A percentile compares a stretch with the other conserved stretches of the same genome.
phyloP scores from a whole-genome alignment of 2,888 invertebrate species.

The Oxyteleia sp. region DNA sequence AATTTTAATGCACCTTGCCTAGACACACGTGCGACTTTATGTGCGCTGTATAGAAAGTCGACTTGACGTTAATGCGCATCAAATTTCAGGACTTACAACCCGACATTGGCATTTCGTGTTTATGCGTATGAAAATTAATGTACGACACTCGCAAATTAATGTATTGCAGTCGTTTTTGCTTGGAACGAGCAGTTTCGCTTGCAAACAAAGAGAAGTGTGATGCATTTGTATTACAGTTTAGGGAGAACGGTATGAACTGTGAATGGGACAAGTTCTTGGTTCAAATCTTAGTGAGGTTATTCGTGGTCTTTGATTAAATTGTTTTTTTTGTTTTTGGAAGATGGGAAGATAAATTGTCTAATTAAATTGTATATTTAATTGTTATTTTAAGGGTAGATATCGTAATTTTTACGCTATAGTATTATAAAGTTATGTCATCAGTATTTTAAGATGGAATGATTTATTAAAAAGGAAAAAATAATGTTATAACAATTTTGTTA shows the following conservation, averaged over 20 bases:
- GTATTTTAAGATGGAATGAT: too few relatives aligned
- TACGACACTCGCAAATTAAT: slow-evolving; percentile 7
- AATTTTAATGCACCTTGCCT: neutral
- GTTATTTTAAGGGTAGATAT: too few relatives aligned
- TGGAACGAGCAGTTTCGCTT: slow-evolving; percentile 1
- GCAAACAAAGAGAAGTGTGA: slow-evolving; percentile 8
- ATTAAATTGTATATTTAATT: too few relatives aligned
- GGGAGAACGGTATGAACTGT: neutral
- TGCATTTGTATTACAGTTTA: neutral
- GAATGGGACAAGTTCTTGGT: neutral
- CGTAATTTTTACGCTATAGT: too few relatives aligned
- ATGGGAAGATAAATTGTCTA: too few relatives aligned
- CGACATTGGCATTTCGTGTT: slow-evolving; percentile 5
- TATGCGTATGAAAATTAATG: slow-evolving; percentile 6
- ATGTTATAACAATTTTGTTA: too few relatives aligned
- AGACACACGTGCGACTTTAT: slow-evolving; percentile 2
- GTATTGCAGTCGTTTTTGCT: slow-evolving; percentile 1
- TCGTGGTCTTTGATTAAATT: neutral
- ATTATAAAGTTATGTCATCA: too few relatives aligned
- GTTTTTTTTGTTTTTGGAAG: too few relatives aligned
- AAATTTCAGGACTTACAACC: slow-evolving; percentile 9
- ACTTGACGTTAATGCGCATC: slow-evolving; percentile 2
- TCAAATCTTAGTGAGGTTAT: neutral
- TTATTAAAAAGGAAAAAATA: too few relatives aligned
- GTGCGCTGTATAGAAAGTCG: neutral